phyloP scores from a whole-genome alignment of 2,888 invertebrate species.

The Oligia strigilis region DNA sequence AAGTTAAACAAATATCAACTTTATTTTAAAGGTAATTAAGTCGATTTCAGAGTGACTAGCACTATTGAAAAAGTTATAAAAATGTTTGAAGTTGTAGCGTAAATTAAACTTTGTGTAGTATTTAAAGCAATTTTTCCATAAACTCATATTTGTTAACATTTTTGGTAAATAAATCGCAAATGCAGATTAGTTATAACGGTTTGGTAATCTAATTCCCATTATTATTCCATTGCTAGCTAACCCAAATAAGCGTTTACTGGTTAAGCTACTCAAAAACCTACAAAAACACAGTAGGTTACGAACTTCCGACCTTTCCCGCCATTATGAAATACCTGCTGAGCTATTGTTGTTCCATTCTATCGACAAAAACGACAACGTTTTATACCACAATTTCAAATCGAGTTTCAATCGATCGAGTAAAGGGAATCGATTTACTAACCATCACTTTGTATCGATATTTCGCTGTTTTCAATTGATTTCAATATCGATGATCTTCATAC shows the following conservation, averaged over 20 bases:
- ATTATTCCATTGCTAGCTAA: not conserved
- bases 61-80: too few relatives aligned
- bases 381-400: constrained; percentile 30
- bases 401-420: constrained; percentile 29
- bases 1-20: too few relatives aligned
- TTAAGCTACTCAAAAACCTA: constrained; percentile 16
- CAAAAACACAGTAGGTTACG: constrained; percentile 30
- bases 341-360: constrained; percentile 36
- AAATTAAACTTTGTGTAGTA: too few relatives aligned
- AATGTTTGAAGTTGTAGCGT: too few relatives aligned
- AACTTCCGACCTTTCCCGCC: constrained; percentile 47
- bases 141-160: too few relatives aligned
- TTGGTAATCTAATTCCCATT: too few relatives aligned
- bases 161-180: too few relatives aligned
- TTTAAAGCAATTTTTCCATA: too few relatives aligned
- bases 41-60: too few relatives aligned
- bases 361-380: constrained; percentile 45
- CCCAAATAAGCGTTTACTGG: constrained; percentile 2
- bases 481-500: constrained; percentile 67
- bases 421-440: constrained; percentile 52
- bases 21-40: too few relatives aligned
- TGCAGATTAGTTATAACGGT: too few relatives aligned
- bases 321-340: constrained; percentile 37
- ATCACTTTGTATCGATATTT: constrained; percentile 64
- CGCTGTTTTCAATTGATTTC: constrained; percentile 80